Evolutionary conservation across 2,113 vertebrate genomes (phyloP).

Genomic region (Castor canadensis): DNA sequence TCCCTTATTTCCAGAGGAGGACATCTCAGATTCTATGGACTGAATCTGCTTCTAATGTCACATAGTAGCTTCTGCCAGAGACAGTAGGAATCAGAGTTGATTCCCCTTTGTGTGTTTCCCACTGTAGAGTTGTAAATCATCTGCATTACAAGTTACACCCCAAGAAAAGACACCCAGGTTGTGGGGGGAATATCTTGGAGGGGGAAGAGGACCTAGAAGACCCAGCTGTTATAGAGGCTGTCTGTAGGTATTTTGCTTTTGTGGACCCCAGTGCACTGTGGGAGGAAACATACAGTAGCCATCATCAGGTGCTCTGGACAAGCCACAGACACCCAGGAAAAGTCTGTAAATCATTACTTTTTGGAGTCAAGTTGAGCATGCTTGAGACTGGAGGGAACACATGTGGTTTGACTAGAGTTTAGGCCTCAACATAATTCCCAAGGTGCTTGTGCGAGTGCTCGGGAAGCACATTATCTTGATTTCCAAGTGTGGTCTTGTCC

Average conservation of each 20-base stretch:
- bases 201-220: background rate
- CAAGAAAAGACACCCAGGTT: background rate
- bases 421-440: fast-evolving
- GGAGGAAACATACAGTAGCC: background rate
- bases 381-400: background rate
- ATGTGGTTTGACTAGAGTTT: background rate
- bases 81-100: background rate
- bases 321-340: background rate
- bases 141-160: background rate
- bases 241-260: too few species aligned
- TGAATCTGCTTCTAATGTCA: background rate
- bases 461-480: background rate
- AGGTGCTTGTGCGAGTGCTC: fast-evolving
- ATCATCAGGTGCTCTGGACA: background rate
- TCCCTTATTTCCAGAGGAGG: background rate
- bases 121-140: background rate
- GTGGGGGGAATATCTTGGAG: too few species aligned
- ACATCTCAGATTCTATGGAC: background rate
- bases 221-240: background rate
- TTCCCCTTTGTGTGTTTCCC: background rate
- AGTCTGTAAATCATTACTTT: background rate
- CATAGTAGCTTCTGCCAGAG: background rate
- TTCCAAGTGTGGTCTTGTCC: background rate
- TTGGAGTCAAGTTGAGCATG: background rate
- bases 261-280: fast-evolving